Evolutionary conservation across 2,113 vertebrate species (phyloP), one percentile per base, ranked within the genome.

Genomic region (Tretioscincus oriximinensis): DNA sequence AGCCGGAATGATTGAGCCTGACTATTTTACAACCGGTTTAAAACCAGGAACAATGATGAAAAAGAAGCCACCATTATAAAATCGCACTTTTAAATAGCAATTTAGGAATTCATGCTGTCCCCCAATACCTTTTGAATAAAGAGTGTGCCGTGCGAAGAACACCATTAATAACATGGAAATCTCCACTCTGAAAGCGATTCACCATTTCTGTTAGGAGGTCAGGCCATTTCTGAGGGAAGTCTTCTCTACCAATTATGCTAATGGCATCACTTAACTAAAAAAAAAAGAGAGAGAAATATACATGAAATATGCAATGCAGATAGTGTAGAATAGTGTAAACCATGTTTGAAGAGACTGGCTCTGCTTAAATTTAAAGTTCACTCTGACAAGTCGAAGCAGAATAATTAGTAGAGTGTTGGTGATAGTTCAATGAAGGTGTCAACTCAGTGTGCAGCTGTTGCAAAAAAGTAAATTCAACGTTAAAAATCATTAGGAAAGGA

Each of bases 151-250:
- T 99, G 60, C 96, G 97, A 77, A 99, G 97, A 12, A 99, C 96
- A 1, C 98, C 98, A 1, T 99, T 99, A 88, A 99, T 99, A 85
- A 99, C 97, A 49, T 99, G 97, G 90, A 99, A 99, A 83, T 99
- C 98, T 66, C 98, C 98, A 78, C 98, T 99, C 87, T 97, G 96
- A 87, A 99, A 99, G 60, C 97, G 97, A 51, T 95, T 98, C 86
- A 99, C 97, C 98, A 99, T 99, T 82, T 99, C 98, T 0, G 97
- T 99, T 86, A 99, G 89, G 31, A 99, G 90, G 92, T 99, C 97
- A 0, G 98, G 98, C 98, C 98, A 99, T 86, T 99, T 99, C 90
- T 97, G 98, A 78, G 98, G 98, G 66, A 99, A 99, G 88, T 99
- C 98, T 84, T 99, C 98, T 88, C 98, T 93, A 47, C 98, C 98